Conservation (phyloP, 1,140 invertebrate species). For the Drosophila watanabei region DNA sequence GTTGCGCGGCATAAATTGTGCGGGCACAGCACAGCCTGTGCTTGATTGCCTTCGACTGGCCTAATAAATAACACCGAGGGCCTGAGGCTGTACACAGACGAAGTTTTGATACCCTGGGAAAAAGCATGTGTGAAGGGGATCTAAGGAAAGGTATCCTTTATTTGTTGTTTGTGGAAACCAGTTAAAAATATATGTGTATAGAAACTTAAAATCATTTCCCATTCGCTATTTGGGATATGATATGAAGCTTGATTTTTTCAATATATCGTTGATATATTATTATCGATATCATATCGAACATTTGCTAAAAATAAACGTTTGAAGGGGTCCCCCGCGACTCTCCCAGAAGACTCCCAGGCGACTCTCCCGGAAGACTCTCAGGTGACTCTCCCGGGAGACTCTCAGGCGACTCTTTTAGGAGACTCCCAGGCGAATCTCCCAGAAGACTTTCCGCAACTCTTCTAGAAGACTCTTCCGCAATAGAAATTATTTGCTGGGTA, state of each 20-base stretch:
- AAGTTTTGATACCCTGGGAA: conserved; percentile 7
- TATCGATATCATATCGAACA: neutral
- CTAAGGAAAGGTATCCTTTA: neutral
- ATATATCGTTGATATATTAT: neutral
- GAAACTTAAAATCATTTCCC: neutral
- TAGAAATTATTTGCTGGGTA: no score
- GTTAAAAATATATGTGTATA: neutral
- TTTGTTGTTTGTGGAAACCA: neutral
- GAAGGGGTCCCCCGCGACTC: no score
- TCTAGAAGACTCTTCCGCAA: no score
- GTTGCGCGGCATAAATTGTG: conserved; percentile 72
- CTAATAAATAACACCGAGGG: conserved; percentile 40
- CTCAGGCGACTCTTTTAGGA: no score
- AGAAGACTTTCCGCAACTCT: no score
- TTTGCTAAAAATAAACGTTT: no score
- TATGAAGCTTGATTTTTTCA: neutral
- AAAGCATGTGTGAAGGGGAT: neutral
- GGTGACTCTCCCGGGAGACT: no score
- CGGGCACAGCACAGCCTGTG: conserved; percentile 52
- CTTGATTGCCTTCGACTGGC: conserved; percentile 63
- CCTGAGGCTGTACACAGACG: neutral
- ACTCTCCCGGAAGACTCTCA: no score
- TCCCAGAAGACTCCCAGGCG: no score
- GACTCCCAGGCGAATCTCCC: no score
- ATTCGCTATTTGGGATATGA: neutral